Conservation (phyloP, 2,113 vertebrate species). For the Oxygymnocypris stewartii region DNA sequence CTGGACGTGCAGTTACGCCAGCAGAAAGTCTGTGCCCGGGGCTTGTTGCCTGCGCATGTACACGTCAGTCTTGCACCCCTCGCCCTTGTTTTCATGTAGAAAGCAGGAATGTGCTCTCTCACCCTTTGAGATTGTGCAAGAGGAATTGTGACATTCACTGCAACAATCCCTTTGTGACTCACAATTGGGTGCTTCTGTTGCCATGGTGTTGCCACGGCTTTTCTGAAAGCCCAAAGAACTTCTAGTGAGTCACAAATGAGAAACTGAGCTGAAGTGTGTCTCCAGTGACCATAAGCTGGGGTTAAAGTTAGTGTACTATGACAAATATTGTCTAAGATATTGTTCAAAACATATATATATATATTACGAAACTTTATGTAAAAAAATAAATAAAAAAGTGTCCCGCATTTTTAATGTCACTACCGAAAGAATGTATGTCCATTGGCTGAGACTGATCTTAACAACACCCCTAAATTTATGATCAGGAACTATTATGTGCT, state of each 20-base stretch:
- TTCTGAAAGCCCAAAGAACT: not conserved
- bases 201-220: conserved; percentile 28
- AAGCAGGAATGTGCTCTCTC: conserved; percentile 35
- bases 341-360: no score
- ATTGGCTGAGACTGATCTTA: no score
- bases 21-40: conserved; percentile 3
- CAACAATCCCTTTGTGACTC: conserved; percentile 31
- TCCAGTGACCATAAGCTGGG: not conserved
- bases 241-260: conserved; percentile 3
- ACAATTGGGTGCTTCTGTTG: conserved; percentile 27
- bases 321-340: no score
- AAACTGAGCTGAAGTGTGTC: not conserved
- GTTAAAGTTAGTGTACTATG: not conserved
- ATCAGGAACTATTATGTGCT: no score
- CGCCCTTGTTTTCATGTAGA: conserved; percentile 28
- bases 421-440: no score
- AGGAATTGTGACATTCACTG: conserved; percentile 39
- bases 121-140: conserved; percentile 31
- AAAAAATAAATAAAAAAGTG: no score
- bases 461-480: no score
- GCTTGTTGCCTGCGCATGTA: not conserved
- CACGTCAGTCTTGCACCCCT: not conserved
- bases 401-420: no score
- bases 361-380: no score
- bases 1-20: conserved; percentile 4